A percentile compares a stretch with the other conserved stretches of the same genome.
phyloP scores from a whole-genome alignment of 2,113 vertebrate species.

The Crocuta crocuta region DNA sequence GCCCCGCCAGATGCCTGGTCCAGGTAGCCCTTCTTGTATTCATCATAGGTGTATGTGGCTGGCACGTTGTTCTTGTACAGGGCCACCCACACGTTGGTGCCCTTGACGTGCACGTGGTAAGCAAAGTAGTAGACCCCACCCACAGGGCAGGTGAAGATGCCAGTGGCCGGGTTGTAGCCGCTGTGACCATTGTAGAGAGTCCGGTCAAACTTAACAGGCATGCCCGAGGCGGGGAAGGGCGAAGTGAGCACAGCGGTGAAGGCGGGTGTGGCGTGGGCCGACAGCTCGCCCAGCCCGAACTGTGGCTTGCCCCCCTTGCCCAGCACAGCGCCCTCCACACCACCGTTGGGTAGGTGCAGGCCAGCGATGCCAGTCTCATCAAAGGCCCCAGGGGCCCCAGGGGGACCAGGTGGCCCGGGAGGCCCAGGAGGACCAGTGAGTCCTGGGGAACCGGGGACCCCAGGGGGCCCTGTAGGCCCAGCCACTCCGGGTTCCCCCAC shows the following conservation, averaged over 20 bases:
- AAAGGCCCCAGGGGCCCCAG: slow-evolving; percentile 87
- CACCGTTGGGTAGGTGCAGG: slow-evolving; percentile 89
- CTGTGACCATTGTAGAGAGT: slow-evolving; percentile 98
- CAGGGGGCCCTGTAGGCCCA: slow-evolving; percentile 94
- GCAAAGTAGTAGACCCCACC: slow-evolving; percentile 98
- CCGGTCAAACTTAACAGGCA: slow-evolving; percentile 98
- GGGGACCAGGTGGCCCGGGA: slow-evolving; percentile 74
- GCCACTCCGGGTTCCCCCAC: slow-evolving; percentile 90
- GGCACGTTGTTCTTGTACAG: slow-evolving; percentile 99
- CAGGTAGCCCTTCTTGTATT: slow-evolving; percentile 99
- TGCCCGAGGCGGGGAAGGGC: slow-evolving; percentile 96
- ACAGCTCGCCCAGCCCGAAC: slow-evolving; percentile 91
- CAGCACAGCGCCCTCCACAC: slow-evolving; percentile 92
- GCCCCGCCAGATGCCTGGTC: slow-evolving; percentile 99
- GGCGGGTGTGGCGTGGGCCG: slow-evolving; percentile 92
- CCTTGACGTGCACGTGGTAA: slow-evolving; percentile 99
- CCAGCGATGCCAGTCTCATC: slow-evolving; percentile 92
- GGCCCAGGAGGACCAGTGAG: slow-evolving; percentile 91
- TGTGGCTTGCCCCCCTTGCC: slow-evolving; percentile 91
- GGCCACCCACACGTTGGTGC: slow-evolving; percentile 98
- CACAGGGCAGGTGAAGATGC: slow-evolving; percentile 96
- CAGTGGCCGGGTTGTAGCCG: slow-evolving; percentile 94
- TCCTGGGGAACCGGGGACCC: slow-evolving; percentile 92
- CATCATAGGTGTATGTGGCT: slow-evolving; percentile 98
- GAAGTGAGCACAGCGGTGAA: slow-evolving; percentile 98